Percentiles rank a stretch among this genome's conserved stretches.
Evolutionary conservation across 2,888 invertebrate genomes (phyloP).

Genomic region (Andrena minutula): DNA sequence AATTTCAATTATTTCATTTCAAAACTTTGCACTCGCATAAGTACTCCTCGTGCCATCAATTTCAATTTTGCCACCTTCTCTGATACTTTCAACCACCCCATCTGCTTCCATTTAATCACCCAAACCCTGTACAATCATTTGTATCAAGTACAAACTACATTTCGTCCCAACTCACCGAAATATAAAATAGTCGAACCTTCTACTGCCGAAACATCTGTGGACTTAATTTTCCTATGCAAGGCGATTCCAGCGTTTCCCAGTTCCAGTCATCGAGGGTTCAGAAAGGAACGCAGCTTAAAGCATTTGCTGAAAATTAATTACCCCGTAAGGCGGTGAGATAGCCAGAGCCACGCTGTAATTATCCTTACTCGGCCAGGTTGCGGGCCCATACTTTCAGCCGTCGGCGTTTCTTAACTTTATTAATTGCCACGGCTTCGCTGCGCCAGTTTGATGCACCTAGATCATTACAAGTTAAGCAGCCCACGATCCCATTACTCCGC

Average conservation of each 20-base stretch:
- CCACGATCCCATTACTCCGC: slow-evolving; percentile 17
- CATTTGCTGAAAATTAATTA: slow-evolving; percentile 52
- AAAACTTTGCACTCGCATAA: too few species aligned
- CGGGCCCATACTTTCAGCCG: slow-evolving; percentile 52
- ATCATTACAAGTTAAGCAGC: slow-evolving; percentile 67
- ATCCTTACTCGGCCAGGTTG: slow-evolving; percentile 41
- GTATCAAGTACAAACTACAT: too few species aligned
- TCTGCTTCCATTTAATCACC: too few species aligned
- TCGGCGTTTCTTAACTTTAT: slow-evolving; percentile 68
- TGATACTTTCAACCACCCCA: too few species aligned
- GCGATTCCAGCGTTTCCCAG: background rate
- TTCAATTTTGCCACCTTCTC: too few species aligned
- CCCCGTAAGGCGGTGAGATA: background rate
- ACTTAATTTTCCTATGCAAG: too few species aligned
- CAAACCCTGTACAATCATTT: too few species aligned
- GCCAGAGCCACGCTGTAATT: slow-evolving; percentile 44
- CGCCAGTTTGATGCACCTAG: slow-evolving; percentile 64
- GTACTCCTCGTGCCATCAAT: too few species aligned
- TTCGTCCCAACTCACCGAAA: too few species aligned
- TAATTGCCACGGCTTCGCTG: slow-evolving; percentile 64
- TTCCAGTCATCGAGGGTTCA: background rate
- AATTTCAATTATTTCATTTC: too few species aligned
- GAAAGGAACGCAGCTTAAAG: slow-evolving; percentile 8
- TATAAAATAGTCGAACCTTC: too few species aligned
- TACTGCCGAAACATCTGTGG: too few species aligned